Evolutionary conservation across 64 coral and sea anemone species (phyloP).

Genomic region (Actinia equina): DNA sequence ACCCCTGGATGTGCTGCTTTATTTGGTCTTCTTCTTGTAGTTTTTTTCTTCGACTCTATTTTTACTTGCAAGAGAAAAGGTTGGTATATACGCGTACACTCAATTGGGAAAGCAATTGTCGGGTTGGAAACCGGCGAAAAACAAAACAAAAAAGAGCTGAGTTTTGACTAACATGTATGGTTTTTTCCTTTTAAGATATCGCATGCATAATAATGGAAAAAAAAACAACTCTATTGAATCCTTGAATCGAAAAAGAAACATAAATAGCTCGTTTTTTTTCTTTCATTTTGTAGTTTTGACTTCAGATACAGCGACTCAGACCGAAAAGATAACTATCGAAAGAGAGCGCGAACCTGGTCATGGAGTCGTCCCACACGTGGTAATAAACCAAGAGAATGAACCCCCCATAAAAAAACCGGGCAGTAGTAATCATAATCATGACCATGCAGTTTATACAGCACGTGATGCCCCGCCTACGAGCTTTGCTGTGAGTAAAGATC

Average conservation of each 20-base stretch:
- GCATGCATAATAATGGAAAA: too few species aligned
- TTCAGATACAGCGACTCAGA: neutral
- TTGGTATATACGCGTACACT: neutral
- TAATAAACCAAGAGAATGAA: neutral
- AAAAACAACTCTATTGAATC: too few species aligned
- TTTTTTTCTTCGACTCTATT: slow-evolving; percentile 10
- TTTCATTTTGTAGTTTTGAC: neutral
- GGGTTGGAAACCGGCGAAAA: too few species aligned
- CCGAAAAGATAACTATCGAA: neutral
- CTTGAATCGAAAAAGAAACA: too few species aligned
- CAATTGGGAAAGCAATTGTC: too few species aligned
- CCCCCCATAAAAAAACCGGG: neutral
- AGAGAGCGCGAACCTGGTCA: neutral
- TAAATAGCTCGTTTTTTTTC: neutral
- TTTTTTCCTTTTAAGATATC: too few species aligned
- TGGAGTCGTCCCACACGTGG: neutral
- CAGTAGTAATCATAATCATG: neutral
- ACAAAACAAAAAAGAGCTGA: too few species aligned
- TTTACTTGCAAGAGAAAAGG: slow-evolving; percentile 10
- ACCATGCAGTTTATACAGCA: neutral
- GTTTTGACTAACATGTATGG: too few species aligned
- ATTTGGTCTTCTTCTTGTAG: neutral
- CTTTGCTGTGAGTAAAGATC: neutral
- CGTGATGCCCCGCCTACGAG: neutral
- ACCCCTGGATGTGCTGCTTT: neutral